phyloP scores from a whole-genome alignment of 2,113 vertebrate species.

The Tupaia tana region DNA sequence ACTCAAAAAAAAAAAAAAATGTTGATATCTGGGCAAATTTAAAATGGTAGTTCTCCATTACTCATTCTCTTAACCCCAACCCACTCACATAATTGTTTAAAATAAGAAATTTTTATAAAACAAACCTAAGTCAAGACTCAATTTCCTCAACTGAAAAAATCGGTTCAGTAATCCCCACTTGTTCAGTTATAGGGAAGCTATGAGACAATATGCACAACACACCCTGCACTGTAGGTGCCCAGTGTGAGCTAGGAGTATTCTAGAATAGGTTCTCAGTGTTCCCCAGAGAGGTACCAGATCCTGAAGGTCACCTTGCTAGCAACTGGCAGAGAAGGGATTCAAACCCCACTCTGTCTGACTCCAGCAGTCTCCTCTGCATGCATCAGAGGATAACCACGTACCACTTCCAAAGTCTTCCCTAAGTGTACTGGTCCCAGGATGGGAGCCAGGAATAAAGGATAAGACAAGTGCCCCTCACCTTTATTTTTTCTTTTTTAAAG shows the following conservation, averaged over 20 bases:
- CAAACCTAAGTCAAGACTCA: constrained; percentile 26
- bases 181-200: not conserved
- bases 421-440: not conserved
- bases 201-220: not conserved
- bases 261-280: not conserved
- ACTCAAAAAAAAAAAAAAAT: constrained; percentile 15
- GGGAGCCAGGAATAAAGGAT: not conserved
- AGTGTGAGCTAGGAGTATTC: not conserved
- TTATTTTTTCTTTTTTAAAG: no score
- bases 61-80: not conserved
- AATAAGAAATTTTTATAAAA: constrained; percentile 21
- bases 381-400: not conserved
- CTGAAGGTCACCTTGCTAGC: not conserved
- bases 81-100: not conserved
- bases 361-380: not conserved
- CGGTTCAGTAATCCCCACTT: not conserved
- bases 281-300: not conserved
- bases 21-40: not conserved
- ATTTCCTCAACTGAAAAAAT: constrained; percentile 26
- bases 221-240: not conserved
- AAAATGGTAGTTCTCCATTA: not conserved
- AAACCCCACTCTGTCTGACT: not conserved
- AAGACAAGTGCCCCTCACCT: not conserved
- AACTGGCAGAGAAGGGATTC: not conserved
- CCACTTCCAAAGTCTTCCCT: not conserved